Evolutionary conservation across 2,888 invertebrate species (phyloP).

Genomic region (Allacma fusca): DNA sequence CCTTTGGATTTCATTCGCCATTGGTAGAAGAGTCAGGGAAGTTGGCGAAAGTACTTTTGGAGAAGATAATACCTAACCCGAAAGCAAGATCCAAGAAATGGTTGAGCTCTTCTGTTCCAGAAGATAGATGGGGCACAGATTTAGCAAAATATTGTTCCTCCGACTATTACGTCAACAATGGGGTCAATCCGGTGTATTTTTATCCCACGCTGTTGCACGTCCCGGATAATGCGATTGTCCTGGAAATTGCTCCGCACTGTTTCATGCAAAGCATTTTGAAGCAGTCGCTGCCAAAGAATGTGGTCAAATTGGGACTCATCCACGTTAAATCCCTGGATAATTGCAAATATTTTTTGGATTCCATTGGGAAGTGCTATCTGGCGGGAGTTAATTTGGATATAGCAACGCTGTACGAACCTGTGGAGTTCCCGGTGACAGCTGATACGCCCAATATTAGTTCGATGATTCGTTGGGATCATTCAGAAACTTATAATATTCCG

Average conservation of each 20-base stretch:
- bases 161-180: conserved; percentile 69
- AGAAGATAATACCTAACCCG: conserved; percentile 71
- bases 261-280: conserved; percentile 68
- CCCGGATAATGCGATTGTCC: conserved; percentile 67
- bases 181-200: conserved; percentile 67
- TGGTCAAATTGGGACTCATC: conserved; percentile 66
- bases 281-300: conserved; percentile 65
- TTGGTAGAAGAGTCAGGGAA: conserved; percentile 68
- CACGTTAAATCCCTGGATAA: conserved; percentile 66
- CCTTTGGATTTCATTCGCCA: conserved; percentile 90
- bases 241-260: conserved; percentile 65
- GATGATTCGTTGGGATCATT: conserved; percentile 87
- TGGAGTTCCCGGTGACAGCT: conserved; percentile 83
- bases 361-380: conserved; percentile 77
- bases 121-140: conserved; percentile 76
- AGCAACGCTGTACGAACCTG: conserved; percentile 77
- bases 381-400: conserved; percentile 78
- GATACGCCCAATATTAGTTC: conserved; percentile 86
- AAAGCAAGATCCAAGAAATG: conserved; percentile 65
- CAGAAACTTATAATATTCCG: no score
- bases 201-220: conserved; percentile 69
- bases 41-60: conserved; percentile 65
- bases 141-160: conserved; percentile 64
- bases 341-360: conserved; percentile 68
- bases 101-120: conserved; percentile 69